These are phyloP conservation scores for Neodon shergylaensis DNA, from an alignment of 2,113 vertebrate species.

Conservation along the genomic window DNA sequence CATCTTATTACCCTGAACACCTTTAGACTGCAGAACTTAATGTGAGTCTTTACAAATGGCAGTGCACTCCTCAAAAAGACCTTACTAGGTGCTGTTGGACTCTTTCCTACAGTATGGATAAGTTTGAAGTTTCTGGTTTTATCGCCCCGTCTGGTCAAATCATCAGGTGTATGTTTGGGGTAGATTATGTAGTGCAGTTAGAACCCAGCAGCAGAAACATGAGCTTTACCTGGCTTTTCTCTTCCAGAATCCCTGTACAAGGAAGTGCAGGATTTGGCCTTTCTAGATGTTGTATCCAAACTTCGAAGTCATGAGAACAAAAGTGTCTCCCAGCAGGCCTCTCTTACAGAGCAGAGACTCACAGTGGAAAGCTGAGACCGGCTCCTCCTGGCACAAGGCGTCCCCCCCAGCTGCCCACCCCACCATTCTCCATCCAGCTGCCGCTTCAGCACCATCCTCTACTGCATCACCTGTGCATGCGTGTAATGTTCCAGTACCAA, in stretches of 20 bases:
- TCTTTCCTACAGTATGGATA: no score
- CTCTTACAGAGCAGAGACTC: constrained; percentile 97
- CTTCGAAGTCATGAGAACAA: constrained; percentile 98
- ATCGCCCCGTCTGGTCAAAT: neutral
- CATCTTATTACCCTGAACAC: neutral
- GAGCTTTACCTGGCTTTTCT: constrained; percentile 59
- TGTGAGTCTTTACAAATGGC: constrained; percentile 15
- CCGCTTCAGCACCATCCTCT: constrained; percentile 81
- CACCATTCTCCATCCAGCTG: constrained; percentile 87
- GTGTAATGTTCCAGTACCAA: constrained; percentile 84
- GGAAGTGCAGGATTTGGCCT: constrained; percentile 94
- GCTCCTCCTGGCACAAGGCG: constrained; percentile 26
- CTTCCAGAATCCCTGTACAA: constrained; percentile 90
- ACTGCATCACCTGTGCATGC: constrained; percentile 90
- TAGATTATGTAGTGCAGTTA: neutral
- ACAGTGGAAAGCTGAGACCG: constrained; percentile 95
- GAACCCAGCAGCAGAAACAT: neutral
- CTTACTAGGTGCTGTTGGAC: neutral
- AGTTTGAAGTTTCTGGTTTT: no score
- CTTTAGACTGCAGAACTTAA: neutral
- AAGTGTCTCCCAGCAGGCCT: constrained; percentile 98
- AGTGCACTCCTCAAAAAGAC: neutral
- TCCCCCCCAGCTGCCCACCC: constrained; percentile 83
- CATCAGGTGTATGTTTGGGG: neutral
- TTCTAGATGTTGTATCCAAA: constrained; percentile 96